A percentile compares a stretch with the other conserved stretches of the same genome.
phyloP scores from a whole-genome alignment of 1,140 invertebrate species.

The Ericerus pela region DNA sequence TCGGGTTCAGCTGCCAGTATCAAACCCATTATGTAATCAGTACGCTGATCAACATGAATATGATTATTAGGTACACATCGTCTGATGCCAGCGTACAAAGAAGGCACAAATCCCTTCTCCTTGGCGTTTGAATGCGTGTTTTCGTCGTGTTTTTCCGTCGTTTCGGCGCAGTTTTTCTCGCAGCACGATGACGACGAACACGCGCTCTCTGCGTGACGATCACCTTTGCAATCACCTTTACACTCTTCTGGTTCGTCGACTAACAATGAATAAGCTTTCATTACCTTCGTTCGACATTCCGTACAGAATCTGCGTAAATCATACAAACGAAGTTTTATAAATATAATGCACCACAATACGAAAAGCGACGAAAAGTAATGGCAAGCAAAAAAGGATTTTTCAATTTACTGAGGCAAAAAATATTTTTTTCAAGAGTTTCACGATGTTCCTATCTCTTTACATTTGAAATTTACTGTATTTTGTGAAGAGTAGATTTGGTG shows the following conservation, averaged over 20 bases:
- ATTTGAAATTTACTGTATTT: no score
- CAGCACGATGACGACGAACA: not conserved
- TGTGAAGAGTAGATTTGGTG: no score
- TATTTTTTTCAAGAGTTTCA: not conserved
- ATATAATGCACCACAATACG: not conserved
- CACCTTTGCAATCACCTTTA: not conserved
- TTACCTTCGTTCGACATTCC: conserved; percentile 80
- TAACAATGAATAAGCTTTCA: conserved; percentile 69
- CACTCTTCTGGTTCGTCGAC: conserved; percentile 48
- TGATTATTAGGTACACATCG: conserved; percentile 71
- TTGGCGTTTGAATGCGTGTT: conserved; percentile 51
- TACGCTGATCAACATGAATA: conserved; percentile 69
- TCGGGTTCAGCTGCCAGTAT: conserved; percentile 80
- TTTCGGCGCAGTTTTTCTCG: not conserved
- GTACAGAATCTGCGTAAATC: conserved; percentile 54
- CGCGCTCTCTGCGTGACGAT: no score
- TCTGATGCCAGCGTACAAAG: conserved; percentile 70
- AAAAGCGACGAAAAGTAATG: not conserved
- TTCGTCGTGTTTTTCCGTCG: conserved; percentile 36
- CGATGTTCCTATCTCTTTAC: no score
- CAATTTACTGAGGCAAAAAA: not conserved
- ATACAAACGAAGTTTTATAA: not conserved
- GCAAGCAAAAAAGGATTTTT: not conserved
- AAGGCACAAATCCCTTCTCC: conserved; percentile 75
- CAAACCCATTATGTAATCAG: conserved; percentile 72